These are phyloP conservation scores for Eira barbara DNA, from an alignment of 2,113 vertebrate species.

Conservation along the genomic window DNA sequence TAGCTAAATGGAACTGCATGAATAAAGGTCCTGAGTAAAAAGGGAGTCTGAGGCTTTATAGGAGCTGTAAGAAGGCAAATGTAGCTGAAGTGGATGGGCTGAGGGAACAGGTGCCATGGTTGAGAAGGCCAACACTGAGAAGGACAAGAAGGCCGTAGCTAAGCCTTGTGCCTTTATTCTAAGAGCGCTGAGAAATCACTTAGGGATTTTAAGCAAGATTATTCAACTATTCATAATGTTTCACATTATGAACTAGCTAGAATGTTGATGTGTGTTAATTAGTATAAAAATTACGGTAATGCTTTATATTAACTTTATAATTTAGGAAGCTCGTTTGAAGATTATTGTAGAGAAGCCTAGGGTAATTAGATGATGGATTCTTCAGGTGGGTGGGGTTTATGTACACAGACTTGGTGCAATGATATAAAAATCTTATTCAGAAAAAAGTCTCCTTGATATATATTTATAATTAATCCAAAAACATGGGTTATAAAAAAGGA, in stretches of 20 bases:
- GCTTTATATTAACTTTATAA: neutral
- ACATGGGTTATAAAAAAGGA: neutral
- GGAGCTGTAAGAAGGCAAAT: neutral
- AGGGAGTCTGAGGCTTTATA: neutral
- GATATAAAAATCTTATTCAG: neutral
- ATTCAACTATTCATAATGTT: neutral
- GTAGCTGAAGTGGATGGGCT: neutral
- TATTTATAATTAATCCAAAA: slow-evolving; percentile 26
- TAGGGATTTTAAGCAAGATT: neutral
- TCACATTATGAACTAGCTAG: neutral
- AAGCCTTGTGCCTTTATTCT: neutral
- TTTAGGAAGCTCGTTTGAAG: slow-evolving; percentile 1
- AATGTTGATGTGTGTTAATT: neutral
- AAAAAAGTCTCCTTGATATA: neutral
- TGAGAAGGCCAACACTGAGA: neutral
- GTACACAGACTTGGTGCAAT: neutral
- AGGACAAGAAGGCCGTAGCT: neutral
- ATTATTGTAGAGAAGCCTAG: slow-evolving; percentile 15
- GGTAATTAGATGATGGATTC: slow-evolving; percentile 15
- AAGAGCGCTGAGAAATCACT: neutral
- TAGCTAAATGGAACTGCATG: neutral
- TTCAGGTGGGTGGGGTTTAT: neutral
- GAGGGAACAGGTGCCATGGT: neutral
- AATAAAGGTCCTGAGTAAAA: neutral
- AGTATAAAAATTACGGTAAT: neutral